These are phyloP conservation scores for Sicus ferrugineus DNA, from an alignment of 2,888 invertebrate genomes.

Conservation along the genomic window DNA sequence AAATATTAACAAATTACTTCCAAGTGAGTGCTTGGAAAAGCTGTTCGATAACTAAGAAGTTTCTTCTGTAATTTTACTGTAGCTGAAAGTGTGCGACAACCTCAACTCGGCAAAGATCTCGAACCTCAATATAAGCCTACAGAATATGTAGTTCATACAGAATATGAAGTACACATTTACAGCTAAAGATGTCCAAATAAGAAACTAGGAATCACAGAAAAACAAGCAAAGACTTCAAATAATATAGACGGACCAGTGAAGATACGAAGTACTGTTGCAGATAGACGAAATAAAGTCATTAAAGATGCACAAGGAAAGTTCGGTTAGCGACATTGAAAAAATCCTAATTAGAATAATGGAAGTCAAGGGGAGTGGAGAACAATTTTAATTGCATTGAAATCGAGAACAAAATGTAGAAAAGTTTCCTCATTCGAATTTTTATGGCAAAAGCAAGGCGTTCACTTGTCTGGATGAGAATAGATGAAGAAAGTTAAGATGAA, in stretches of 20 bases:
- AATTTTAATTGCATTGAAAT: constrained; percentile 12
- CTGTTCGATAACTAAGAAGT: neutral
- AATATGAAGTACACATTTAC: neutral
- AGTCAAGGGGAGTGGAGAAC: neutral
- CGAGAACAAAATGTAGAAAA: constrained; percentile 15
- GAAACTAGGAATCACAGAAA: neutral
- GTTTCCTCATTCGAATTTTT: constrained; percentile 33
- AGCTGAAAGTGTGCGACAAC: neutral
- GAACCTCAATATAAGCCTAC: neutral
- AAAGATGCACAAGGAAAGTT: neutral
- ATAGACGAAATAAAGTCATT: neutral
- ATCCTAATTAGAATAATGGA: neutral
- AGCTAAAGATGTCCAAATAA: neutral
- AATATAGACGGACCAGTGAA: too few relatives aligned
- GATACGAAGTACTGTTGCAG: too few relatives aligned
- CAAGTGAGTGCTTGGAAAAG: neutral
- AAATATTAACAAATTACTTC: neutral
- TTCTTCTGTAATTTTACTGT: neutral
- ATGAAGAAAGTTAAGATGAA: neutral
- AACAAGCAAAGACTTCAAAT: neutral
- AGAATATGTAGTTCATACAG: too few relatives aligned
- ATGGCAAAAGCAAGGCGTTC: constrained; percentile 6
- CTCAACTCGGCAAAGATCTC: neutral
- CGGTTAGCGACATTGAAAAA: neutral
- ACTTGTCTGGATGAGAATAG: neutral